These are phyloP conservation scores for Agrilus cyanescens DNA, from an alignment of 2,888 invertebrate species.

Conservation along the genomic window DNA sequence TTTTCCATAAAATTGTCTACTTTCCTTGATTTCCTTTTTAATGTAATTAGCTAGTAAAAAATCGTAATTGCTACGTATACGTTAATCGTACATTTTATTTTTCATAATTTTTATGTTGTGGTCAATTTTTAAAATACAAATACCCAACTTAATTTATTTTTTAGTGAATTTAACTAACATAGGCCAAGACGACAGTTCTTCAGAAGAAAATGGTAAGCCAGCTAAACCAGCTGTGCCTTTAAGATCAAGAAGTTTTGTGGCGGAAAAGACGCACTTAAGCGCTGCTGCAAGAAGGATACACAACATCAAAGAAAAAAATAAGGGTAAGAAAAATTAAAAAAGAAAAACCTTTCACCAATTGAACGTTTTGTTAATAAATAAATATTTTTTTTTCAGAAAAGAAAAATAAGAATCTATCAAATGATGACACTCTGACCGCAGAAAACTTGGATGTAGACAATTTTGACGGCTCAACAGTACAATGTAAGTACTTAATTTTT, in stretches of 20 bases:
- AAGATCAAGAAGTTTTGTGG: slow-evolving; percentile 35
- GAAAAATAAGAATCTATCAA: too few species aligned
- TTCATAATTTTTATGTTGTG: too few species aligned
- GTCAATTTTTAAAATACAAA: too few species aligned
- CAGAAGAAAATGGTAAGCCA: slow-evolving; percentile 47
- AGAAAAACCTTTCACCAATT: too few species aligned
- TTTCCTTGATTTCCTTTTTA: background rate
- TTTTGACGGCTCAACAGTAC: slow-evolving; percentile 38
- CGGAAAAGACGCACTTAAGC: slow-evolving; percentile 7
- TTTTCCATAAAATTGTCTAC: background rate
- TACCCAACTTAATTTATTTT: slow-evolving; percentile 7
- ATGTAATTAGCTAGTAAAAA: too few species aligned
- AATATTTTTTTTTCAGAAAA: too few species aligned
- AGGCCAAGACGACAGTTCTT: slow-evolving; percentile 73
- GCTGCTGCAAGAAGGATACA: slow-evolving; percentile 6
- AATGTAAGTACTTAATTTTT: slow-evolving; percentile 33
- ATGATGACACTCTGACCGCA: slow-evolving; percentile 12
- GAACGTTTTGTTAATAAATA: too few species aligned
- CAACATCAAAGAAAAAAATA: slow-evolving; percentile 6
- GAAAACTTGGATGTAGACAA: slow-evolving; percentile 22
- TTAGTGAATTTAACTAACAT: slow-evolving; percentile 56
- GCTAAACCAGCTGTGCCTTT: slow-evolving; percentile 48
- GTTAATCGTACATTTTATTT: too few species aligned
- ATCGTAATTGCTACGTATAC: too few species aligned
- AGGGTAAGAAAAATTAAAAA: too few species aligned